Evolutionary conservation across 2,888 invertebrate genomes (phyloP).

Genomic region (Ptychoptera albimana): DNA sequence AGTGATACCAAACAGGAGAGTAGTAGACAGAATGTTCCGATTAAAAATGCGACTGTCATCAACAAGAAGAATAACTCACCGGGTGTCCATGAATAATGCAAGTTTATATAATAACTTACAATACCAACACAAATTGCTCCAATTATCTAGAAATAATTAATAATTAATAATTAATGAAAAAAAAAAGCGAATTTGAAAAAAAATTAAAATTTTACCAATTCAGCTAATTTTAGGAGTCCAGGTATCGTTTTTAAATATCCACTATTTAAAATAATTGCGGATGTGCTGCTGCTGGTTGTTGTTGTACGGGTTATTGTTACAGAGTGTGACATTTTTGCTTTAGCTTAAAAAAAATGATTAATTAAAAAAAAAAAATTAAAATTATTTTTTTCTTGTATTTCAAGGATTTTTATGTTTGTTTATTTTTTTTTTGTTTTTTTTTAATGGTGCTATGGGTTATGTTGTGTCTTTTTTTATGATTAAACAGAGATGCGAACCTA

Average conservation of each 20-base stretch:
- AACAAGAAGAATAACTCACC: slow-evolving; percentile 54
- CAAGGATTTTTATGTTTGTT: no score
- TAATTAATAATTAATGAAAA: slow-evolving; percentile 6
- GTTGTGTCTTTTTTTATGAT: no score
- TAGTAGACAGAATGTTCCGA: slow-evolving; percentile 61
- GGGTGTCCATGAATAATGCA: slow-evolving; percentile 13
- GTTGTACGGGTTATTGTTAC: slow-evolving; percentile 76
- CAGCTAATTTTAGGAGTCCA: slow-evolving; percentile 63
- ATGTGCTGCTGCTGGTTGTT: slow-evolving; percentile 63
- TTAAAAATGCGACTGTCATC: slow-evolving; percentile 59
- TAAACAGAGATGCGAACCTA: no score
- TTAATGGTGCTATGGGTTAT: no score
- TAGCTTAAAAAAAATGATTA: neutral
- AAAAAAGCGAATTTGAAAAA: neutral
- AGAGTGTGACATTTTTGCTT: slow-evolving; percentile 64
- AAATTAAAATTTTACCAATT: slow-evolving; percentile 43
- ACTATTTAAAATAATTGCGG: slow-evolving; percentile 62
- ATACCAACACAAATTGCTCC: slow-evolving; percentile 61
- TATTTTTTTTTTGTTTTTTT: no score
- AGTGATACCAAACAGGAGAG: slow-evolving; percentile 60
- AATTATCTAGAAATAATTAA: slow-evolving; percentile 42
- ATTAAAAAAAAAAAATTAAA: no score
- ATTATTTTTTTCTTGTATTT: no score
- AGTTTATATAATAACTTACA: slow-evolving; percentile 35
- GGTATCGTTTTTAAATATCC: slow-evolving; percentile 64